Percentiles rank a stretch among this genome's conserved stretches.
phyloP scores from a whole-genome alignment of 2,797 vertebrate genomes.

The Dicrostonyx torquatus region DNA sequence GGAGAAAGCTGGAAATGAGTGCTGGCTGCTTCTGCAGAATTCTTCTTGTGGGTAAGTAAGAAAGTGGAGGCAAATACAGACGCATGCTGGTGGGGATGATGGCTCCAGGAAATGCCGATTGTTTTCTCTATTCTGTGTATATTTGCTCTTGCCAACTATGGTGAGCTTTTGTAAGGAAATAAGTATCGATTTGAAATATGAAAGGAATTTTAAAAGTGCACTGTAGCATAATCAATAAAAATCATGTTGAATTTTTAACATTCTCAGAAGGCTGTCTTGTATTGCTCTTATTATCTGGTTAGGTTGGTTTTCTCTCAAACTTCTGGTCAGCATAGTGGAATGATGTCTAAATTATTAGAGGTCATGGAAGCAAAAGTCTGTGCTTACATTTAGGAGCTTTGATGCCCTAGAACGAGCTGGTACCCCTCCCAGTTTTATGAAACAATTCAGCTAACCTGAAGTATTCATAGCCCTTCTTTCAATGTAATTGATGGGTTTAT shows the following conservation, averaged over 20 bases:
- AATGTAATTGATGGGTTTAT: not conserved
- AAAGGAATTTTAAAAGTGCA: slow-evolving; percentile 37
- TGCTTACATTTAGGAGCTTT: not conserved
- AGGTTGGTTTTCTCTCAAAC: slow-evolving; percentile 28
- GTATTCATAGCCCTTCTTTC: not conserved
- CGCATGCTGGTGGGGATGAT: not conserved
- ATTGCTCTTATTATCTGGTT: slow-evolving; percentile 21
- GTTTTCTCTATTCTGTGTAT: not conserved
- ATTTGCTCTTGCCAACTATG: slow-evolving; percentile 52
- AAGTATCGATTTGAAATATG: slow-evolving; percentile 52
- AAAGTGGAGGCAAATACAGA: slow-evolving; percentile 10
- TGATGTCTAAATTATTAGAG: not conserved
- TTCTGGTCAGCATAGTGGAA: not conserved
- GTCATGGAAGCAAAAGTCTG: slow-evolving; percentile 6
- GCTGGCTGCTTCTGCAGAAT: slow-evolving; percentile 34
- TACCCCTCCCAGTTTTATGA: not conserved
- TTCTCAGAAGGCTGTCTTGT: not conserved
- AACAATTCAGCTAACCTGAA: not conserved
- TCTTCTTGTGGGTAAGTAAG: slow-evolving; percentile 65
- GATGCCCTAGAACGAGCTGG: not conserved
- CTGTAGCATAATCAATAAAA: not conserved
- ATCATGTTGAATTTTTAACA: slow-evolving; percentile 35
- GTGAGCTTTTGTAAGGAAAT: slow-evolving; percentile 59
- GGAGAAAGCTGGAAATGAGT: slow-evolving; percentile 54
- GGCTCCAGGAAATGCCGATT: slow-evolving; percentile 18